Evolutionary conservation across 2,113 vertebrate species (phyloP).

Genomic region (Herpailurus yagouaroundi): DNA sequence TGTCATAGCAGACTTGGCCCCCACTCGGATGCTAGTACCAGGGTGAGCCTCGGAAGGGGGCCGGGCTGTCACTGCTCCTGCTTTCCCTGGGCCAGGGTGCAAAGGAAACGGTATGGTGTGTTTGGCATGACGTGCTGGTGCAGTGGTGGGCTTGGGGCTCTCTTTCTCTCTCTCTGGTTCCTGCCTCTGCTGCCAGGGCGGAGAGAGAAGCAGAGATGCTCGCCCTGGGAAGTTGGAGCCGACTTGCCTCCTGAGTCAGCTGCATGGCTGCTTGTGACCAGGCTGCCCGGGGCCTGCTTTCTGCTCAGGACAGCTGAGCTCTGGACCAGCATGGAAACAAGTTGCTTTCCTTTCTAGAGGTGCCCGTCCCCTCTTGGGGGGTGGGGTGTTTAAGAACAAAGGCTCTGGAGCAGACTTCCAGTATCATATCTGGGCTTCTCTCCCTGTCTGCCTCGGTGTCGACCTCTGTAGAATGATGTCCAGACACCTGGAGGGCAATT

Average conservation of each 20-base stretch:
- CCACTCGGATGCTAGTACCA: not conserved
- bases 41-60: not conserved
- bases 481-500: not conserved
- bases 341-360: not conserved
- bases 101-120: not conserved
- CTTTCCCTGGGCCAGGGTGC: accelerated
- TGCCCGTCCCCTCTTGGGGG: not conserved
- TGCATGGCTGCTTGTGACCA: not conserved
- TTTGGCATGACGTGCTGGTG: too few relatives aligned
- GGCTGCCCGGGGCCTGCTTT: not conserved
- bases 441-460: not conserved
- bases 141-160: not conserved
- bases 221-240: not conserved
- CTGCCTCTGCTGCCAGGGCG: not conserved
- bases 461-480: too few relatives aligned
- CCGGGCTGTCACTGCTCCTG: not conserved
- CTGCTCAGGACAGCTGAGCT: not conserved
- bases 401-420: not conserved
- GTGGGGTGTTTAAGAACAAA: not conserved
- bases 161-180: too few relatives aligned
- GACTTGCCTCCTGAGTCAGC: not conserved
- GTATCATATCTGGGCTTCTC: not conserved
- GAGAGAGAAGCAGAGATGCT: not conserved
- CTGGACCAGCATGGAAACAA: not conserved
- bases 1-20: not conserved